Evolutionary conservation across 2,888 invertebrate genomes (phyloP), one percentile per base, ranked within the genome.

Genomic region (Euproctis similis): DNA sequence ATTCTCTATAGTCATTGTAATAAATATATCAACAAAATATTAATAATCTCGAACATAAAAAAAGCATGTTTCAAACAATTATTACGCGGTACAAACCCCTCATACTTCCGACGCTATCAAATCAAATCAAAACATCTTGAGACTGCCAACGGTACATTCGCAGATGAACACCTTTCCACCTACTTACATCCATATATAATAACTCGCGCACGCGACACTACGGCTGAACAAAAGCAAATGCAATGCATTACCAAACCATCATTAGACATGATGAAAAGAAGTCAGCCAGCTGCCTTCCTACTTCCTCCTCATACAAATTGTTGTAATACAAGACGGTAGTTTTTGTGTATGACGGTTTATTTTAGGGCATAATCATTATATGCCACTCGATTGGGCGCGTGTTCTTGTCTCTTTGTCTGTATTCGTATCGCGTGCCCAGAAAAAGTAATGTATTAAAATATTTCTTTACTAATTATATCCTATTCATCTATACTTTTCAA

Each of bases 361-460:
- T 77, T 78, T 76, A 72, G 70, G 67, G 65, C 67, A 68, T 68
- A 70, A 78, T 82, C 78, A 80, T 80, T 81, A 75, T n/a, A 75
- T 60, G 61, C 63, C 59, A 69, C 69, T 69, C 70, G 63, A 69
- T 64, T 74, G 77, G 82, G 80, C 82, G 80, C 82, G 81, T 84
- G 82, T 68, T 78, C 71, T 73, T 82, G 73, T 82, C 80, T 57
- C 41, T 51, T 46, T 63, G 59, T 59, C 60, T 57, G 39, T 46
- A 53, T 57, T 57, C 57, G 64, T 42, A n/a, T n/a, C n/a, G n/a
- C n/a, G n/a, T n/a, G n/a, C n/a, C n/a, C n/a, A n/a, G n/a, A n/a
- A n/a, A n/a, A n/a, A n/a, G n/a, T n/a, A n/a, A n/a, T n/a, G n/a
- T n/a, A n/a, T n/a, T n/a, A n/a, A n/a, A n/a, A n/a, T n/a, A n/a